These are phyloP conservation scores for Puntigrus tetrazona DNA, from an alignment of 2,113 vertebrate species.

Conservation along the genomic window DNA sequence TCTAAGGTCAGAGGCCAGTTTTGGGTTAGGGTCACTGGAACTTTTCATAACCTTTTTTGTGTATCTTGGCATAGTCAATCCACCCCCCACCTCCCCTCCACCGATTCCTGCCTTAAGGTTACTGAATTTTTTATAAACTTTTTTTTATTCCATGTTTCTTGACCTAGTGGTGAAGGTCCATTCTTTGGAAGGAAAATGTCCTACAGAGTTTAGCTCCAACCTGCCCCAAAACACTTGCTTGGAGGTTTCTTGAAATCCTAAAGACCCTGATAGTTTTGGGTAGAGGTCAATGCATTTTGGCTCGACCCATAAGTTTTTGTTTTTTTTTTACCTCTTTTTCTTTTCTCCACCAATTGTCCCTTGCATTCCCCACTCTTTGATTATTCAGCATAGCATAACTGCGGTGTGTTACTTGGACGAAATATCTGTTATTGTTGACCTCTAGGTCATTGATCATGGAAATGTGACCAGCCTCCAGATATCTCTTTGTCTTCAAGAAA, in stretches of 20 bases:
- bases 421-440: conserved; percentile 35
- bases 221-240: neutral
- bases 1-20: conserved; percentile 14
- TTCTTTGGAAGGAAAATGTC: neutral
- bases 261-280: neutral
- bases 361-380: neutral
- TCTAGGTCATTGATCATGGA: conserved; percentile 13
- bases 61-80: neutral
- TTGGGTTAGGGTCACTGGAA: neutral
- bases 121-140: neutral
- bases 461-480: conserved; percentile 11
- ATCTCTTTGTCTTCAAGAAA: neutral
- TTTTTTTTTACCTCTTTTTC: neutral
- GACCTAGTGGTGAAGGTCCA: neutral
- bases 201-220: neutral
- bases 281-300: neutral
- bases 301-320: neutral
- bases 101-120: neutral
- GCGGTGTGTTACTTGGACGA: neutral
- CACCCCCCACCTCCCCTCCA: neutral
- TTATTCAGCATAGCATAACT: neutral
- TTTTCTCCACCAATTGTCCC: neutral
- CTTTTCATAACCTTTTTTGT: neutral
- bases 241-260: neutral
- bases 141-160: neutral